These are phyloP conservation scores for Sebastes trivittatus DNA, from an alignment of 2,797 vertebrate species.

Conservation along the genomic window DNA sequence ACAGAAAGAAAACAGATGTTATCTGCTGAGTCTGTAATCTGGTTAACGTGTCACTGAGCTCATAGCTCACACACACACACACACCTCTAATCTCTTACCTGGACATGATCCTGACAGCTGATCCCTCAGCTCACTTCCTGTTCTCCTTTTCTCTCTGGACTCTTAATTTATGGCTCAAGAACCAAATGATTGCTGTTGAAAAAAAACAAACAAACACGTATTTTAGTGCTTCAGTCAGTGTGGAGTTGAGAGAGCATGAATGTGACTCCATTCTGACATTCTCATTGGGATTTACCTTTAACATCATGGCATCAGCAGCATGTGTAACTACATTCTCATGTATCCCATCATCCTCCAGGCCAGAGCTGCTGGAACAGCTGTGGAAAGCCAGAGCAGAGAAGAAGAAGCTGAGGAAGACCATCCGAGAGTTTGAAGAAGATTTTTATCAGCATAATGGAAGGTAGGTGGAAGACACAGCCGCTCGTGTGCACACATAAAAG, in stretches of 20 bases:
- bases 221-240: not conserved
- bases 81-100: slow-evolving; percentile 15
- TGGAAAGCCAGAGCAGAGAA: slow-evolving; percentile 98
- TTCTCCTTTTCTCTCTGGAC: not conserved
- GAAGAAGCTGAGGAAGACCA: slow-evolving; percentile 94
- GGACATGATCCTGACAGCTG: slow-evolving; percentile 4
- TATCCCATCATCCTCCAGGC: slow-evolving; percentile 81
- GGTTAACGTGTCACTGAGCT: not conserved
- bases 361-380: slow-evolving; percentile 97
- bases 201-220: not conserved
- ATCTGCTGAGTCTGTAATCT: slow-evolving; percentile 25
- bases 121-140: slow-evolving; percentile 21
- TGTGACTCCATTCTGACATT: not conserved
- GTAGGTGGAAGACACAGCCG: slow-evolving; percentile 72
- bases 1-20: not conserved
- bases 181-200: not conserved
- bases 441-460: slow-evolving; percentile 98
- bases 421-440: slow-evolving; percentile 94
- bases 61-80: too few species aligned
- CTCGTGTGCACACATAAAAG: not conserved
- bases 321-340: not conserved
- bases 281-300: not conserved
- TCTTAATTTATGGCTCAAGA: not conserved
- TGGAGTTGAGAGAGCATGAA: not conserved
- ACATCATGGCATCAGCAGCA: too few species aligned